These are phyloP conservation scores for Pantherophis alleghaniensis DNA, from an alignment of 2,797 vertebrate species.

Conservation along the genomic window DNA sequence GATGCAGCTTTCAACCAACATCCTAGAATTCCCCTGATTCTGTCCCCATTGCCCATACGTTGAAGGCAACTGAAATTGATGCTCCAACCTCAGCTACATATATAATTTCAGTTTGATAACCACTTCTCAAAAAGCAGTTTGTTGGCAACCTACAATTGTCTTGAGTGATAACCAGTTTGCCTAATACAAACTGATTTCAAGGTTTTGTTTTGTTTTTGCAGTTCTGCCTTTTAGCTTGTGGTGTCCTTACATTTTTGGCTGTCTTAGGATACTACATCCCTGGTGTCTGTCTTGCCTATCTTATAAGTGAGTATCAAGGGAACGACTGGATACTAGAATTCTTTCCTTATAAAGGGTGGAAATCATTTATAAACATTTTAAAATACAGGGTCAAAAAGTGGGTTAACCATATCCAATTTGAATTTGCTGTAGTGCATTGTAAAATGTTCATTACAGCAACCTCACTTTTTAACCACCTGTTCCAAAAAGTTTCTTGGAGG, in stretches of 20 bases:
- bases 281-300: slow-evolving; percentile 88
- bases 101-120: background rate
- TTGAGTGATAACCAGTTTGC: background rate
- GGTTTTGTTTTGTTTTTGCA: slow-evolving; percentile 61
- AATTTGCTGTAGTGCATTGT: background rate
- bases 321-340: background rate
- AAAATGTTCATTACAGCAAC: background rate
- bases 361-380: background rate
- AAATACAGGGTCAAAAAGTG: background rate
- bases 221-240: slow-evolving; percentile 92
- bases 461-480: background rate
- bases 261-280: slow-evolving; percentile 86
- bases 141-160: background rate
- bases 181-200: slow-evolving; percentile 36
- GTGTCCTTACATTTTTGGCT: slow-evolving; percentile 84
- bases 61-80: background rate
- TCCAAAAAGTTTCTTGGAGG: background rate
- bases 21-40: background rate
- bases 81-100: background rate
- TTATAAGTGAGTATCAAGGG: slow-evolving; percentile 81
- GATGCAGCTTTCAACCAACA: background rate
- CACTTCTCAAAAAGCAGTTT: background rate
- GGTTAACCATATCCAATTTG: background rate
- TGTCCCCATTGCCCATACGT: background rate
- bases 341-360: background rate